A percentile compares a stretch with the other conserved stretches of the same genome.
Evolutionary conservation across 2,888 invertebrate genomes (phyloP).

Genomic region (Drosophila bunnanda): DNA sequence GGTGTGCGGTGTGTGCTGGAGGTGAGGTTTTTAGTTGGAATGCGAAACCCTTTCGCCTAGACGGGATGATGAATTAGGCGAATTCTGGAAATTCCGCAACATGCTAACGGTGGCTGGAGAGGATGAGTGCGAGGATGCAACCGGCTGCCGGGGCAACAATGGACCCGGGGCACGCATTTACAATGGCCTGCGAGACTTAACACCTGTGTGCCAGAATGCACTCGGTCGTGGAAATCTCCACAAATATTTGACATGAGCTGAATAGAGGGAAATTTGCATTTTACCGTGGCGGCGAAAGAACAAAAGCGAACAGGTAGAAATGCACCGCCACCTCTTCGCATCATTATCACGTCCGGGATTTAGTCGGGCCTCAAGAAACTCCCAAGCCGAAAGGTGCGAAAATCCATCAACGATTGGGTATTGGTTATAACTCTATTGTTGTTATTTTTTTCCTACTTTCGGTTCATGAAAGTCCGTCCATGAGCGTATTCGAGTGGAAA

Average conservation of each 20-base stretch:
- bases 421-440: slow-evolving; percentile 15
- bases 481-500: slow-evolving; percentile 50
- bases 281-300: slow-evolving; percentile 69
- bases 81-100: slow-evolving; percentile 79
- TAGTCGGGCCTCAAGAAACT: slow-evolving; percentile 28
- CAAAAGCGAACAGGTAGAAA: slow-evolving; percentile 70
- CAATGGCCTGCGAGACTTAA: slow-evolving; percentile 72
- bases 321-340: slow-evolving; percentile 36
- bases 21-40: slow-evolving; percentile 15
- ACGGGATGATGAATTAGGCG: slow-evolving; percentile 58
- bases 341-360: slow-evolving; percentile 72
- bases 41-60: slow-evolving; percentile 63
- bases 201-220: slow-evolving; percentile 79
- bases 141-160: slow-evolving; percentile 15
- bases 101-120: slow-evolving; percentile 48
- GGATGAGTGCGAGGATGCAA: slow-evolving; percentile 17
- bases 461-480: slow-evolving; percentile 55
- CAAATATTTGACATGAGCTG: slow-evolving; percentile 76
- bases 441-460: slow-evolving; percentile 25
- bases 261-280: slow-evolving; percentile 76
- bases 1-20: neutral
- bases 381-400: slow-evolving; percentile 67
- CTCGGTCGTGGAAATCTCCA: slow-evolving; percentile 66
- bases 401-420: slow-evolving; percentile 62
- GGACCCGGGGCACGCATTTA: slow-evolving; percentile 62